Conservation (phyloP, 2,888 invertebrate genomes). For the Cybosia mesomella region DNA sequence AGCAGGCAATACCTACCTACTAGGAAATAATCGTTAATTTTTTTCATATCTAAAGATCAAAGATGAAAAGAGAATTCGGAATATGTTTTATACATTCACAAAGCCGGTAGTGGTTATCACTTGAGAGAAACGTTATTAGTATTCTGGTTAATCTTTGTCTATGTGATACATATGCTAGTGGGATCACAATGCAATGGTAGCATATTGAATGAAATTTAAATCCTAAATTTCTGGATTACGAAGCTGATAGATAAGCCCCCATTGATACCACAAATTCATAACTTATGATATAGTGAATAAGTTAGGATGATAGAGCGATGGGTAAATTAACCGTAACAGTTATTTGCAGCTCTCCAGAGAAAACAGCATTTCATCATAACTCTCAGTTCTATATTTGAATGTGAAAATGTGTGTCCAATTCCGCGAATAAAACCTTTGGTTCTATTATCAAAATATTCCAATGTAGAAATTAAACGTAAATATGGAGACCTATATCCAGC, state of each 20-base stretch:
- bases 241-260: neutral
- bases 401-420: neutral
- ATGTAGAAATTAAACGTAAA: neutral
- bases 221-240: constrained; percentile 3
- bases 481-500: too few species aligned
- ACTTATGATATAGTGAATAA: neutral
- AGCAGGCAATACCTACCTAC: too few species aligned
- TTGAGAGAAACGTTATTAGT: neutral
- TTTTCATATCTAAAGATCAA: neutral
- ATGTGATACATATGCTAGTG: neutral
- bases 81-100: neutral
- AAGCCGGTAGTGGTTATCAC: neutral
- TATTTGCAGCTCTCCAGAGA: constrained; percentile 18
- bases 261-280: neutral
- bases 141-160: neutral
- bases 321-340: constrained; percentile 6
- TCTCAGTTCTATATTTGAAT: constrained; percentile 16
- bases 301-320: neutral
- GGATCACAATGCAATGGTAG: neutral
- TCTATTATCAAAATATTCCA: neutral
- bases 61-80: neutral
- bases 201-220: neutral
- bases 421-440: neutral
- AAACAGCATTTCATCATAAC: constrained; percentile 9
- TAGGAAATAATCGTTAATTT: too few species aligned